Base-by-base conservation (phyloP, 2,113 vertebrate species). In the Himantopus leucocephalus region DNA sequence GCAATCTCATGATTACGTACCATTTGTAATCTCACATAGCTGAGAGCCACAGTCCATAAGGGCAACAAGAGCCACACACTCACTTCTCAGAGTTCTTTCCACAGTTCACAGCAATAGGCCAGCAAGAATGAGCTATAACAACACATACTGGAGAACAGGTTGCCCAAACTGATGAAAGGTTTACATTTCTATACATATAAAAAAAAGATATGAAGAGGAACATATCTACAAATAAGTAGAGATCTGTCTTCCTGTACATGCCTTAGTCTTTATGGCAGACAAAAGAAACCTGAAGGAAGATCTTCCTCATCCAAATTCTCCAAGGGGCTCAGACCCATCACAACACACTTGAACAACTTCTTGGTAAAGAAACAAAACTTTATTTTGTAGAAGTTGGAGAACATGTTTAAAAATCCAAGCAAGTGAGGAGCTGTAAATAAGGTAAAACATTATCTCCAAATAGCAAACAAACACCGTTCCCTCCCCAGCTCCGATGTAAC, bases 361-460 rank as follows among this genome's bases (percentile, higher is more conserved):
- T 26, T 70, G 78, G 71, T 20, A 45, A 64, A 66, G 70, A 86
- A 71, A 91, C 3, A 15, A 12, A 81, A 48, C 75, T 76, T 95
- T 91, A 97, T 97, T 97, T 82, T 20, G 48, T 58, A 68, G 30
- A 82, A 43, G 22, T 45, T 5, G 10, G 27, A 82, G 58, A 73
- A 95, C 60, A 88, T 5, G 14, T n/a, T 85, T 41, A 3, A 67
- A 92, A 56, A 41, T 3, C 3, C 13, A 41, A 81, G 34, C 30
- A 35, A 48, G 3, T 1, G 41, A 70, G 62, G 59, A 74, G 48
- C 35, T 17, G 8, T 29, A 62, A 35, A 30, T 35, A 9, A 67
- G 59, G 34, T 8, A 63, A 66, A 23, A 15, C 6, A 12, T n/a
- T 2, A 26, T 43, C 45, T 35, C 27, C 81, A 83, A 47, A 7